Evolutionary conservation across 2,113 vertebrate species (phyloP), one percentile per base, ranked within the genome.

Genomic region (Terrapene triunguis): DNA sequence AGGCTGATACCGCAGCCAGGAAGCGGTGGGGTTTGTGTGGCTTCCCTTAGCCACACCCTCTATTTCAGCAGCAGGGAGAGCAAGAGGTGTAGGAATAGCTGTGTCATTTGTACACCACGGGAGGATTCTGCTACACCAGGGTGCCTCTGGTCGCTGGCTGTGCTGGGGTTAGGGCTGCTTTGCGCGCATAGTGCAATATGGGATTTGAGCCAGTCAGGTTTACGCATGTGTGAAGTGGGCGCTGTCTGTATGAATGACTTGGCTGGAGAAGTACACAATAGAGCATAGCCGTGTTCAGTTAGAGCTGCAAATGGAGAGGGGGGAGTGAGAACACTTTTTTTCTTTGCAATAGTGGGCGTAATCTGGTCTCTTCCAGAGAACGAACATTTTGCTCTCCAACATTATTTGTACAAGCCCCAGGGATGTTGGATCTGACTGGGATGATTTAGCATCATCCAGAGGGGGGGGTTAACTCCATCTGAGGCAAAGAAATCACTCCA

Each of bases 391-490:
- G 69, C 38, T 42, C n/a, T 74, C 22, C 69, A 78, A 25, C 38
- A 13, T 47, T 76, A 27, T 44, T 76, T 76, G 22, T 44, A 25
- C 84, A 76, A 13, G 1, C 32, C 55, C 11, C 32, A 0, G 29
- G 13, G 65, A 0, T 3, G 24, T 1, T 0, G 2, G 4, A 57
- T 29, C 38, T n/a, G 82, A 9, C n/a, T 25, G 48, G 0, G 35
- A 51, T 24, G 5, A 5, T 17, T 29, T 1, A 47, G 29, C 13
- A 7, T 0, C 3, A 22, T 1, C 80, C 4, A 5, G n/a, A 11
- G 65, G 65, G 14, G 17, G 24, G 24, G 50, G 51, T 48, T 82
- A 57, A 24, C 65, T 21, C 65, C 35, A 1, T 1, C 0, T 0
- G 1, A 22, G 78, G n/a, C 78, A 74, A 48, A 32, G n/a, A 50